Conservation (phyloP, 2,797 vertebrate genomes). For the Prionace glauca region DNA sequence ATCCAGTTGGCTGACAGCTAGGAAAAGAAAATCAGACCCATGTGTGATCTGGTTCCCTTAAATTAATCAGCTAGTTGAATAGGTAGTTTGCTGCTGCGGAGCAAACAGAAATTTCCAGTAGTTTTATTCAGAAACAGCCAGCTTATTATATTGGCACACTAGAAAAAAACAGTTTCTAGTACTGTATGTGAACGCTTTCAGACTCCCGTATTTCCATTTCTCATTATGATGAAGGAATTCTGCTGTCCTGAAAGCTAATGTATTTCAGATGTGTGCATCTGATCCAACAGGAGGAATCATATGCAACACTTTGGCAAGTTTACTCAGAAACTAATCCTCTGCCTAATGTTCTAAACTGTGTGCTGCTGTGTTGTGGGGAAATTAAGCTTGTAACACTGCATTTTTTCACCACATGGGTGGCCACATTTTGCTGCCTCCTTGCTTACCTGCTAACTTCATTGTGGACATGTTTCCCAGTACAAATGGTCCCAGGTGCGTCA, state of each 20-base stretch:
- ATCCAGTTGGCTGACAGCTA: conserved; percentile 26
- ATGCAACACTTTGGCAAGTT: conserved; percentile 30
- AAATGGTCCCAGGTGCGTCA: conserved; percentile 37
- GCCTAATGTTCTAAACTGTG: conserved; percentile 35
- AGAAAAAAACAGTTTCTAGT: conserved; percentile 31
- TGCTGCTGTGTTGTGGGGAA: conserved; percentile 37
- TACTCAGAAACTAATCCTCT: conserved; percentile 22
- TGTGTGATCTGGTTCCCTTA: conserved; percentile 14
- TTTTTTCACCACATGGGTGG: conserved; percentile 28
- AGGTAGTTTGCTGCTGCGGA: conserved; percentile 8
- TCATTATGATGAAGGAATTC: conserved; percentile 35
- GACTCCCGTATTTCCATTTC: conserved; percentile 22
- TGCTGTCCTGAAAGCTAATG: conserved; percentile 26
- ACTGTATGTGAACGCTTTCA: conserved; percentile 27
- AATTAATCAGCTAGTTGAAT: conserved; percentile 25
- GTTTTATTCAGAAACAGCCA: conserved; percentile 14
- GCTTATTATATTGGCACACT: conserved; percentile 20
- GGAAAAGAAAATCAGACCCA: background rate
- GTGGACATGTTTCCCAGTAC: conserved; percentile 36
- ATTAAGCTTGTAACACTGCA: conserved; percentile 35
- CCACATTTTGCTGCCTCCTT: conserved; percentile 23
- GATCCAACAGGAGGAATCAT: conserved; percentile 23
- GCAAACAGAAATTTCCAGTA: background rate
- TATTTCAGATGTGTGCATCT: conserved; percentile 20
- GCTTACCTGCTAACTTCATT: conserved; percentile 38